These are phyloP conservation scores for Cyclina sinensis DNA, from an alignment of 1,140 invertebrate species.

Conservation along the genomic window DNA sequence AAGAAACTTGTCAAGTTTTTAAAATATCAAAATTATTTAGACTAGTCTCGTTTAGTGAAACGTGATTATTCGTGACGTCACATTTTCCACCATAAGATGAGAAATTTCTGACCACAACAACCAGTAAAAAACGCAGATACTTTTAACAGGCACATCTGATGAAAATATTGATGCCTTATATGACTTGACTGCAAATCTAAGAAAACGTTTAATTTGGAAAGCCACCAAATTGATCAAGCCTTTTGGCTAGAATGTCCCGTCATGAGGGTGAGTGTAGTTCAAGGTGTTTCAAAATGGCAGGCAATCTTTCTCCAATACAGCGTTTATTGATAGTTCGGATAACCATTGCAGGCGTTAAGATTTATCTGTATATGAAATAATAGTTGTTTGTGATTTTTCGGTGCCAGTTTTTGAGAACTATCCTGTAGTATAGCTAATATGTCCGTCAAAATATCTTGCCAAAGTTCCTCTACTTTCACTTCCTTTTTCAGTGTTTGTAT, in stretches of 20 bases:
- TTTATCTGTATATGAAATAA: neutral
- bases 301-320: neutral
- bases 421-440: no score
- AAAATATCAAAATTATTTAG: no score
- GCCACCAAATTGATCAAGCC: neutral
- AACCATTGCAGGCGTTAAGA: no score
- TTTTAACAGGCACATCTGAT: neutral
- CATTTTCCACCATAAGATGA: conserved; percentile 79
- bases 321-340: no score
- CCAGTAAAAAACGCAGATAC: neutral
- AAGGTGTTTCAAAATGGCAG: conserved; percentile 61
- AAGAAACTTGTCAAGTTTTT: no score
- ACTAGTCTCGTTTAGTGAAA: conserved; percentile 30
- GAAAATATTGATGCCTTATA: neutral
- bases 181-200: conserved; percentile 8
- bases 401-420: neutral
- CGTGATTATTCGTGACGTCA: conserved; percentile 82
- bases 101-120: conserved; percentile 53
- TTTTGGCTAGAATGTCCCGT: conserved; percentile 90
- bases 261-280: conserved; percentile 90
- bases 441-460: no score
- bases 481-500: neutral
- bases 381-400: neutral
- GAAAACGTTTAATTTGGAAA: neutral
- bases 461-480: conserved; percentile 12